Base-by-base conservation (phyloP, 1,140 invertebrate species). In the Meloidogyne chitwoodi region DNA sequence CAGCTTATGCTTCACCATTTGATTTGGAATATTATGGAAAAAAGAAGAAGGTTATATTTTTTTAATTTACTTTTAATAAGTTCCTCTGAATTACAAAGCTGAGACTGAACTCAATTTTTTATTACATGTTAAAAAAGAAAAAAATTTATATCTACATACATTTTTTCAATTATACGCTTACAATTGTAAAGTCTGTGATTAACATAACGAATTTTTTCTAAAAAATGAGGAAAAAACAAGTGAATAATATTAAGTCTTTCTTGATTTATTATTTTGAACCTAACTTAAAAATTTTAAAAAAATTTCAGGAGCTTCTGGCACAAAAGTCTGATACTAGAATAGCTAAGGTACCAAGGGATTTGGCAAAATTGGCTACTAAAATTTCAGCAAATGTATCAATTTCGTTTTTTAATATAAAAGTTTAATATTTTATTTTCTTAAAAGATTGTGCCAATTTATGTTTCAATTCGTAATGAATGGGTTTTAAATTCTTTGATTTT, bases 1-100 rank as follows among this genome's bases (percentile, higher is more conserved):
- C 85, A 8, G 77, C 76, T 19, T 86, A 87, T 62, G 85, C 85
- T 2, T 87, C 85, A 22, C 85, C 86, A 4, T 86, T 86, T 67
- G 83, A 86, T 77, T 62, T 87, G 41, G 70, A 86, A 41, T 86
- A 86, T 48, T 86, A 87, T 68, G 85, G 70, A 10, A 68, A 80
- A 24, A 81, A 83, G 78, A 87, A 81, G 68, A 68, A 87, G 68
- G 84, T 85, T n/a, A 29, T 78, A 62, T 22, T 34, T 72, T 19
- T 26, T 34, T 3, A 38, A 31, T 24, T 67, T 48, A 38, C 10
- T 26, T 27, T n/a, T 56, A 11, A 12, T 56, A 80, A 38, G 24
- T 31, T 12, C 34, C 1, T 8, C 22, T n/a, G n/a, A n/a, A n/a
- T n/a, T n/a, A n/a, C n/a, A n/a, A n/a, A n/a, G n/a, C n/a, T n/a